phyloP scores from a whole-genome alignment of 2,113 vertebrate species.

The Machaerirhynchus nigripectus region DNA sequence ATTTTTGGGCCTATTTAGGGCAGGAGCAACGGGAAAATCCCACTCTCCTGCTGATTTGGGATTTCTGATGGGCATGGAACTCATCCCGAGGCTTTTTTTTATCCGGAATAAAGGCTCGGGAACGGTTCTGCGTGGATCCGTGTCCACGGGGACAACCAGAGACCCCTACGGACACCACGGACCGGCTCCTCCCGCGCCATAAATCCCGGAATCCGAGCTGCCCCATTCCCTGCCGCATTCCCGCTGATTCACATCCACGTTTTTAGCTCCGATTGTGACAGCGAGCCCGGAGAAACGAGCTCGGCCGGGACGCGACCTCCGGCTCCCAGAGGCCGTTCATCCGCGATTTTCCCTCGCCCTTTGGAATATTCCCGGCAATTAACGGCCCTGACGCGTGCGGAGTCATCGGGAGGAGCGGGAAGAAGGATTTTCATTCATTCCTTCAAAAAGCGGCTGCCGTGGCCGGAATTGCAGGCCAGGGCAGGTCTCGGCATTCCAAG shows the following conservation, averaged over 20 bases:
- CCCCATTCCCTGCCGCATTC: neutral
- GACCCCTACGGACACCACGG: neutral
- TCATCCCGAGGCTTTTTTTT: neutral
- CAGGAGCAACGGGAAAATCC: neutral
- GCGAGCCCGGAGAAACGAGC: constrained; percentile 3
- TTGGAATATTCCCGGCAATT: neutral
- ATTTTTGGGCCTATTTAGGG: neutral
- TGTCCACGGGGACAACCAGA: neutral
- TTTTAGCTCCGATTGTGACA: neutral
- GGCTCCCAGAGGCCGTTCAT: neutral
- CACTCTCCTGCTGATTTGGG: neutral
- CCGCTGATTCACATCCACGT: neutral
- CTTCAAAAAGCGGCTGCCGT: neutral
- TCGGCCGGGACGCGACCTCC: neutral
- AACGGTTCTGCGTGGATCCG: neutral
- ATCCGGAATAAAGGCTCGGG: neutral
- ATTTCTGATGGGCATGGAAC: neutral
- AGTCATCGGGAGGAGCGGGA: neutral
- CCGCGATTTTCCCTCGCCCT: neutral
- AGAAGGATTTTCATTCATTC: neutral
- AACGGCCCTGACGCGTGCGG: neutral
- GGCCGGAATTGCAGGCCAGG: neutral
- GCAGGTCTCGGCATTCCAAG: neutral
- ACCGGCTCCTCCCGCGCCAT: neutral
- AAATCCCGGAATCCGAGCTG: neutral